Percentiles rank a stretch among this genome's conserved stretches.
phyloP scores from a whole-genome alignment of 2,888 invertebrate species.

The Junonia oenone region DNA sequence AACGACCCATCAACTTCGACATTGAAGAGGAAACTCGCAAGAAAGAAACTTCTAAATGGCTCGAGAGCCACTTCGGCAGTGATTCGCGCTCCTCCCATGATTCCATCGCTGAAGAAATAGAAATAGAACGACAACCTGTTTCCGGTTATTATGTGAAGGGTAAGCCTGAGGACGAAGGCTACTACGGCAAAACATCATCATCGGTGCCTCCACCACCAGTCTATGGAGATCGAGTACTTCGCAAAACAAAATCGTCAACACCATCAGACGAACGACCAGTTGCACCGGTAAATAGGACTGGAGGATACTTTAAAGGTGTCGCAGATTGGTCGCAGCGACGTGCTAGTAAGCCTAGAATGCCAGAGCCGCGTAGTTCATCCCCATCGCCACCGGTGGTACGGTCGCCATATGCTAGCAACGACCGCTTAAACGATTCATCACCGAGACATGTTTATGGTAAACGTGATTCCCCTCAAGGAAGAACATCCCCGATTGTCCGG shows the following conservation, averaged over 20 bases:
- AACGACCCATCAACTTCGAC: conserved; percentile 90
- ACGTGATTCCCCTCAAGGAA: conserved; percentile 65
- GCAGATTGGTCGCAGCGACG: conserved; percentile 88
- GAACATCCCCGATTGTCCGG: conserved; percentile 63
- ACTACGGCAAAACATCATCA: conserved; percentile 64
- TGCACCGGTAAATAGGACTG: conserved; percentile 62
- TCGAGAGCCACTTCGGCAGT: conserved; percentile 94
- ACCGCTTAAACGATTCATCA: conserved; percentile 60
- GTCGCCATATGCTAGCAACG: conserved; percentile 64
- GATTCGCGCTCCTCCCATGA: conserved; percentile 88
- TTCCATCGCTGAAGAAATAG: conserved; percentile 83
- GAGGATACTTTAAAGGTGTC: conserved; percentile 85
- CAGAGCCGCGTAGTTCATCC: conserved; percentile 69
- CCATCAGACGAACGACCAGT: conserved; percentile 73
- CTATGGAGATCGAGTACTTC: conserved; percentile 67
- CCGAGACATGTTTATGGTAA: conserved; percentile 62
- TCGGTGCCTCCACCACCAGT: conserved; percentile 66
- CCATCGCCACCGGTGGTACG: conserved; percentile 65
- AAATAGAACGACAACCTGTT: conserved; percentile 81
- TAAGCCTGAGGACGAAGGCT: conserved; percentile 72
- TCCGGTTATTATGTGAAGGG: conserved; percentile 90
- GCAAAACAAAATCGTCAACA: conserved; percentile 75
- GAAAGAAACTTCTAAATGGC: conserved; percentile 94
- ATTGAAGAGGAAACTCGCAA: conserved; percentile 93
- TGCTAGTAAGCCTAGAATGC: conserved; percentile 73